These are phyloP conservation scores for Eupleurogrammus muticus DNA, from an alignment of 2,797 vertebrate species.

Conservation along the genomic window DNA sequence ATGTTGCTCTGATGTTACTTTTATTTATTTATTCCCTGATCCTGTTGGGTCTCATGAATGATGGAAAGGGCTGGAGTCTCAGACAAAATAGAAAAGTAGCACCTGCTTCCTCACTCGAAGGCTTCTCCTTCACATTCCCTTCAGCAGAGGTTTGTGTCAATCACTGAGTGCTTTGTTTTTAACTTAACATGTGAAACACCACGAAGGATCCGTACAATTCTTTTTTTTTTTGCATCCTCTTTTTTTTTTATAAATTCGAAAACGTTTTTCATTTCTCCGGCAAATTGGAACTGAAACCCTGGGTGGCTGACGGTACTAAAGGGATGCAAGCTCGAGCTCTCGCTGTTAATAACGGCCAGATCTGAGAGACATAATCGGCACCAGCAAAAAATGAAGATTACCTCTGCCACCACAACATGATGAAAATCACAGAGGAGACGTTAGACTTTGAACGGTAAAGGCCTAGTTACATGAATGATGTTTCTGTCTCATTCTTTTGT, in stretches of 20 bases:
- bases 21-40: slow-evolving; percentile 66
- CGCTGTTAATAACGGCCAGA: slow-evolving; percentile 40
- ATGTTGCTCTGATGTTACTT: slow-evolving; percentile 68
- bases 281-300: slow-evolving; percentile 43
- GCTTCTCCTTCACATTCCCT: slow-evolving; percentile 83
- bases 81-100: slow-evolving; percentile 71
- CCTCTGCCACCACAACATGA: slow-evolving; percentile 56
- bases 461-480: slow-evolving; percentile 38
- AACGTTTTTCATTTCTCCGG: slow-evolving; percentile 24
- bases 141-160: slow-evolving; percentile 70
- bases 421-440: slow-evolving; percentile 49
- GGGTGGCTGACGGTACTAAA: slow-evolving; percentile 46
- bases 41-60: slow-evolving; percentile 71
- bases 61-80: slow-evolving; percentile 77
- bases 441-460: slow-evolving; percentile 41
- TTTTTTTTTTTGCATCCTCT: slow-evolving; percentile 38
- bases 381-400: slow-evolving; percentile 73
- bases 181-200: slow-evolving; percentile 36
- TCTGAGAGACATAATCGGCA: slow-evolving; percentile 65
- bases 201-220: slow-evolving; percentile 39
- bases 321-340: slow-evolving; percentile 51
- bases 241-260: slow-evolving; percentile 34
- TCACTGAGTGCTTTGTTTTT: slow-evolving; percentile 66
- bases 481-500: slow-evolving; percentile 52
- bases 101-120: slow-evolving; percentile 75